Base-by-base conservation (phyloP, 1,140 invertebrate genomes). In the Bombus balteatus region DNA sequence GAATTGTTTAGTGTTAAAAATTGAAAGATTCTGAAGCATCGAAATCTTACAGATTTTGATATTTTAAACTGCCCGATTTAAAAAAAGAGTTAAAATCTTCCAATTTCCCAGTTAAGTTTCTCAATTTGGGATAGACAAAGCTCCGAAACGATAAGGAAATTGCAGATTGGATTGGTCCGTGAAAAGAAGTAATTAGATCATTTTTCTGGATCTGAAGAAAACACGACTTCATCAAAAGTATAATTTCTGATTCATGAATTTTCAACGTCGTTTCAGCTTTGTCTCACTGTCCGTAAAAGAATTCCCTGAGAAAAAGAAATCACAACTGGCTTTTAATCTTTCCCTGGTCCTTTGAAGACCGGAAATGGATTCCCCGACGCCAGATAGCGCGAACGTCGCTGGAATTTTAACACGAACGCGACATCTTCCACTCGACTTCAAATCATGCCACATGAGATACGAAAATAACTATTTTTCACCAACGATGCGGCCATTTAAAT, bases 31-130 rank as follows among this genome's bases (percentile, higher is more conserved):
- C 47, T 2, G 1, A 53, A 53, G 0, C 5, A 22, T 53, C 15
- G 13, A 18, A 1, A 5, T 18, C 15, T 47, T 12, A 1, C 2
- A 18, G 15, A 18, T 53, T 53, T 53, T 53, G 5, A 22, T 53
- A 18, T 22, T 53, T 22, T 22, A 6, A 8, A 53, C 6, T 53
- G 0, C 6, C 0, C 5, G 1, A 53, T 53, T 53, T 8, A 2
- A 53, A 53, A 15, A 53, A 15, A 18, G 0, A 18, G 18, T 53
- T 8, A 6, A 22, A 22, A 53, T 22, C 18, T 22, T 22, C 5
- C 15, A 47, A 47, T 47, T 18, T 6, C 1, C 1, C 5, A 8
- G 18, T 53, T 22, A 22, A 53, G 32, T 53, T 53, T 53, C 0
- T 18, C 15, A 53, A 53, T 8, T 53, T 22, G 5, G 22, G 1